phyloP scores from a whole-genome alignment of 2,113 vertebrate species.

The Theropithecus gelada region DNA sequence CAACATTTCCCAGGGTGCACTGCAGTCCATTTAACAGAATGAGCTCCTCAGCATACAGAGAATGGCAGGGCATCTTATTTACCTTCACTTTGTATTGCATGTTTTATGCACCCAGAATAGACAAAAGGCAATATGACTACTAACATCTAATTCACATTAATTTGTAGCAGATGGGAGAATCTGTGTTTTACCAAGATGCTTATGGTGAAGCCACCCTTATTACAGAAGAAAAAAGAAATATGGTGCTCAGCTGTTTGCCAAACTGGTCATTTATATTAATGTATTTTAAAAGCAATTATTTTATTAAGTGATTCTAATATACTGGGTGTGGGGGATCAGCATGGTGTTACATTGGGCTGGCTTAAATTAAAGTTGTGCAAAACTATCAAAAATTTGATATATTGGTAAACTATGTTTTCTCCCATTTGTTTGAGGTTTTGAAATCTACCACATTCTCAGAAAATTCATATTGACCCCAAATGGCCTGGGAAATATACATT shows the following conservation, averaged over 20 bases:
- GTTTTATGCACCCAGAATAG: conserved; percentile 67
- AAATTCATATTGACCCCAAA: conserved; percentile 61
- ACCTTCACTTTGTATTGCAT: conserved; percentile 62
- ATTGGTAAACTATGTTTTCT: conserved; percentile 51
- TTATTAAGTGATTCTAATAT: conserved; percentile 61
- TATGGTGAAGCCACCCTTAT: conserved; percentile 52
- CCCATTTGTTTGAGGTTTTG: conserved; percentile 51
- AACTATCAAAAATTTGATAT: conserved; percentile 48
- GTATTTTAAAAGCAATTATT: conserved; percentile 65
- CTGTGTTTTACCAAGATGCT: conserved; percentile 65
- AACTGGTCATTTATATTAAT: conserved; percentile 65
- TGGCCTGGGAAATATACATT: conserved; percentile 40
- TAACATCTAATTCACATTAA: conserved; percentile 78
- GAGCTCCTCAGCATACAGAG: conserved; percentile 70
- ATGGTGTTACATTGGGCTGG: conserved; percentile 58
- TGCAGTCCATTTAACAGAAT: conserved; percentile 72
- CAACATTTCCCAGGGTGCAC: conserved; percentile 69
- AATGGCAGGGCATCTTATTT: conserved; percentile 55
- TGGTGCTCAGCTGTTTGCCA: conserved; percentile 69
- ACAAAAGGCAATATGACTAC: conserved; percentile 75
- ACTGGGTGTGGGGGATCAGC: conserved; percentile 46
- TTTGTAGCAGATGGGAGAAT: conserved; percentile 72
- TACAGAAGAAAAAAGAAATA: conserved; percentile 59
- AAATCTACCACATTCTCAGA: conserved; percentile 31
- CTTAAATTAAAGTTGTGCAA: conserved; percentile 45